Conservation (phyloP, 1,140 invertebrate species). For the Calephelis nemesis region DNA sequence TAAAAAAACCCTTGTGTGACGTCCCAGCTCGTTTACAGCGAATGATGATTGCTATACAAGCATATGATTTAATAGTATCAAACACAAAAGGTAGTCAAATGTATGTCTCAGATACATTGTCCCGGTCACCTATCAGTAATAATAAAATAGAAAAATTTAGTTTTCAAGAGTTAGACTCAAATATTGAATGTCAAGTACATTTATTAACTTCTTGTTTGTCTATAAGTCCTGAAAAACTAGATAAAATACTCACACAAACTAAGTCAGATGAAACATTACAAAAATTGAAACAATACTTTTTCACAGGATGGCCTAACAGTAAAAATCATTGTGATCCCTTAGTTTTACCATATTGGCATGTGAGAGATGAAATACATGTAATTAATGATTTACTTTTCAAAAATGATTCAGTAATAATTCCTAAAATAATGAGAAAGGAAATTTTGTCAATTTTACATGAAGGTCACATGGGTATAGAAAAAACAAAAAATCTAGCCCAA, state of each 20-base stretch:
- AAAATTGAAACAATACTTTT: constrained; percentile 15
- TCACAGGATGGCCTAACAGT: constrained; percentile 28
- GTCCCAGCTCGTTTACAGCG: constrained; percentile 31
- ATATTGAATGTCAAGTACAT: constrained; percentile 1
- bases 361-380: constrained; percentile 19
- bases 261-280: constrained; percentile 17
- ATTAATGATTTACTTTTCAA: constrained; percentile 24
- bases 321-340: constrained; percentile 19
- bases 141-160: constrained; percentile 23
- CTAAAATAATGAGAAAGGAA: constrained; percentile 23
- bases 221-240: constrained; percentile 19
- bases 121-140: constrained; percentile 13
- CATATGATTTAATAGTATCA: constrained; percentile 26
- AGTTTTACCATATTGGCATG: constrained; percentile 28
- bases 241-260: constrained; percentile 18
- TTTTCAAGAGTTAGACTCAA: not conserved
- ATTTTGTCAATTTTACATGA: constrained; percentile 30
- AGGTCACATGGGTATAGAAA: constrained; percentile 33
- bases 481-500: constrained; percentile 11
- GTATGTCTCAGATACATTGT: constrained; percentile 27
- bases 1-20: constrained; percentile 26
- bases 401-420: constrained; percentile 23
- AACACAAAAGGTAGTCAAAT: constrained; percentile 30
- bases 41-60: constrained; percentile 29
- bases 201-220: constrained; percentile 19